phyloP scores from a whole-genome alignment of 2,888 invertebrate species.

The Ophion costatus region DNA sequence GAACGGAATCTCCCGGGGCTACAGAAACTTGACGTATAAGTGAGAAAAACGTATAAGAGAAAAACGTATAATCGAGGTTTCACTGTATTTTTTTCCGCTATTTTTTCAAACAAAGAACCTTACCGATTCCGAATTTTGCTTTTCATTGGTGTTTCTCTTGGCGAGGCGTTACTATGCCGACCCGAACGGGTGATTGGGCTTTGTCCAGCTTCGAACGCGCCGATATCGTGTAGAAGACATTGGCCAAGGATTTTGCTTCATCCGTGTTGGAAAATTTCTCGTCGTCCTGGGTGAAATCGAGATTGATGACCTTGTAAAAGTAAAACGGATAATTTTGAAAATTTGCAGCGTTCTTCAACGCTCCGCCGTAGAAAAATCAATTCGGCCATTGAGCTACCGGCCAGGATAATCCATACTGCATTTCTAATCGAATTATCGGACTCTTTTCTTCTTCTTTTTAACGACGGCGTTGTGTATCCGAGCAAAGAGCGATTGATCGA shows the following conservation, averaged over 20 bases:
- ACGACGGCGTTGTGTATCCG: conserved; percentile 88
- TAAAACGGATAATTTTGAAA: conserved; percentile 81
- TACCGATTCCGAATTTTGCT: conserved; percentile 74
- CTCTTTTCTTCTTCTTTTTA: conserved; percentile 77
- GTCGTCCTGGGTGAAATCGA: conserved; percentile 47
- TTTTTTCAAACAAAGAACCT: not conserved
- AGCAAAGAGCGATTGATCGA: conserved; percentile 91
- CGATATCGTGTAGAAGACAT: conserved; percentile 84
- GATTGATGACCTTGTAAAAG: conserved; percentile 84
- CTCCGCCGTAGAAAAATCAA: conserved; percentile 87
- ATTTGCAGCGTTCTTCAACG: conserved; percentile 80
- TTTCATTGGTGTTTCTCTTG: conserved; percentile 84
- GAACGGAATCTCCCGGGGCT: no score
- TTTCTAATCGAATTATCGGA: conserved; percentile 86
- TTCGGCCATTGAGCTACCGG: conserved; percentile 93
- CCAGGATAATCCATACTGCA: conserved; percentile 94
- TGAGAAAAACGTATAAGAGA: no score
- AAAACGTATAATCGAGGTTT: no score
- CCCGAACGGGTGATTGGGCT: conserved; percentile 75
- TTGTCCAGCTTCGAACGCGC: conserved; percentile 78
- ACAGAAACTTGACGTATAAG: no score
- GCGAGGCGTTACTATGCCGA: conserved; percentile 89
- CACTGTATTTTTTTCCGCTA: no score
- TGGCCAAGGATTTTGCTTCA: conserved; percentile 87
- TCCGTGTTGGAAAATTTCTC: conserved; percentile 84